Base-by-base conservation (phyloP, 2,797 vertebrate species). In the Notamacropus eugenii region DNA sequence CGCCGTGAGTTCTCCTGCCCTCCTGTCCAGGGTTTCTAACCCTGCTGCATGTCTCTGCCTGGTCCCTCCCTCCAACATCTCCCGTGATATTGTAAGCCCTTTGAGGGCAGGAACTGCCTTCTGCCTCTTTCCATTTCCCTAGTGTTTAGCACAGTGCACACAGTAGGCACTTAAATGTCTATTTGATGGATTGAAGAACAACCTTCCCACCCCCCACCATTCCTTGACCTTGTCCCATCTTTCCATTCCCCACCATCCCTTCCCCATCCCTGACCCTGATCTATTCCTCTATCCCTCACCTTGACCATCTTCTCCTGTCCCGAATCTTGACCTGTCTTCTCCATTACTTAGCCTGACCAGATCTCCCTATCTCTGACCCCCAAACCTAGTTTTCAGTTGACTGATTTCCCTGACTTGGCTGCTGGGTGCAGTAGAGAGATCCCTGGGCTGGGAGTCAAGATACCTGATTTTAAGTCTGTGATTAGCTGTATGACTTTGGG, bases 1-100 rank as follows among this genome's bases (percentile, higher is more conserved):
- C 99, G 97, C 99, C 99, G 99, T 99, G 98, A 99, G 99, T 99
- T 94, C 96, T 96, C 96, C 92, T 91, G 40, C 22, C 62, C 62
- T 19, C 34, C n/a, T 40, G 34, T 5, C 34, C 34, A n/a, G 62
- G 62, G 4, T 74, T 46, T 8, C 40, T 87, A 40, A 4, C 67
- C 67, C 57, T 3, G 40, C 56, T 62, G 52, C 97, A 97, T 40
- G 54, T 55, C 91, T 96, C 90, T 92, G 57, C 90, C 93, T 93
- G 19, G 92, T 56, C 90, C 40, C 46, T 46, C 40, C 40, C 22
- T 24, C 74, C 40, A 24, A 1, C n/a, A 10, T 27, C 40, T 9
- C n/a, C 22, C 40, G 11, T 87, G 10, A 50, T 9, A 27, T 27
- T 27, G 62, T 19, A 74, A 74, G 62, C 16, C 34, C 14, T 74